Evolutionary conservation across 2,888 invertebrate genomes (phyloP), one percentile per base, ranked within the genome.

Genomic region (Xanthia icteritia): DNA sequence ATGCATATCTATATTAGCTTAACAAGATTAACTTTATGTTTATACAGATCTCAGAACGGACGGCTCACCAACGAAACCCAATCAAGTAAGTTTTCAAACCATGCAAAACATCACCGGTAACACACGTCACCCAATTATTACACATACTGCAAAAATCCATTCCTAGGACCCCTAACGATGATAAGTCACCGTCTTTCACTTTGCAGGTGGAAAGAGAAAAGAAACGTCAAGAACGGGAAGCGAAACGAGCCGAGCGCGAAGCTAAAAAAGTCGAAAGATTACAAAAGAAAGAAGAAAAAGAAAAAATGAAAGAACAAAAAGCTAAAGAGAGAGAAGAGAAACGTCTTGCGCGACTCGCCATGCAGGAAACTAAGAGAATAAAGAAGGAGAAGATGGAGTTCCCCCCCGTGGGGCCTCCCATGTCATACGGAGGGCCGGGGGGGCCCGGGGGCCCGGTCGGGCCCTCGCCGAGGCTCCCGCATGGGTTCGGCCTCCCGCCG

Each of bases 211-310:
- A 97, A 89, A 95, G 97, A 71, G 97, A 97, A 79, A 97, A 97
- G 88, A 97, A 97, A 83, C 92, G 97, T 0, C 96, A 95, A 87
- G 97, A 97, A 65, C 97, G 97, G 60, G 97, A 97, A 88, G 96
- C 96, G 23, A 93, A 94, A 66, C 92, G 93, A 73, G 83, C 95
- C 15, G 97, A 97, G 70, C 92, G 97, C 60, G 97, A 97, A 88
- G 96, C 96, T 20, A 93, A 94, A 60, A 94, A 93, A 67, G 83
- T 95, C 2, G 97, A 97, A 69, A 91, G 97, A 4, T 84, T 97
- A 72, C 96, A 96, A 82, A 96, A 96, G 91, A 96, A 95, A 82
- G 97, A 96, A 87, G 97, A 97, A 88, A 95, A 97, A 81, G 94
- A 96, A 86, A 94, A 95, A 86, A 81, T 94, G 65, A 96, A 96